Evolutionary conservation across 2,797 vertebrate genomes (phyloP).

Genomic region (Coregonus suidteri): DNA sequence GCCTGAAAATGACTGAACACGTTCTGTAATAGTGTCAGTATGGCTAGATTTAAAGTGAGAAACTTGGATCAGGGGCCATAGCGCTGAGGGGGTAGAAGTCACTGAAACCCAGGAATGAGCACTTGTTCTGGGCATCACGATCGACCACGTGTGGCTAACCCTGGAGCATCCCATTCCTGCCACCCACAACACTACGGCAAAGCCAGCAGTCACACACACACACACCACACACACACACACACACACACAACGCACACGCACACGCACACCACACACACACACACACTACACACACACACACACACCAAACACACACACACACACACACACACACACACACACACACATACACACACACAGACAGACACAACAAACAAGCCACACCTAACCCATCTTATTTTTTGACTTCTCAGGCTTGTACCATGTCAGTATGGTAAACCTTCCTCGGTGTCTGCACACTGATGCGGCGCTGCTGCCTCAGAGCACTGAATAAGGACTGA

Average conservation of each 20-base stretch:
- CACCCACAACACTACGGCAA: not conserved
- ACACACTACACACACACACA: not conserved
- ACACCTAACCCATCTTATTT: not conserved
- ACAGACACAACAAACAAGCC: not conserved
- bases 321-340: not conserved
- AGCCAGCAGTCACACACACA: not conserved
- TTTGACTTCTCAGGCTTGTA: too few species aligned
- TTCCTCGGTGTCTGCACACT: not conserved
- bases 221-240: slow-evolving; percentile 8
- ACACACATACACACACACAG: not conserved
- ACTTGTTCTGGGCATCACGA: slow-evolving; percentile 16
- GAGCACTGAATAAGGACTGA: not conserved
- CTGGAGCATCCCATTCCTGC: not conserved
- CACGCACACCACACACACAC: not conserved
- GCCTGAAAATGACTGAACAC: not conserved
- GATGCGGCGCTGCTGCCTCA: not conserved
- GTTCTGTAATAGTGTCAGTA: not conserved
- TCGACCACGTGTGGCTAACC: not conserved
- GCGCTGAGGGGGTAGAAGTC: not conserved
- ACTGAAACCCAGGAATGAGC: not conserved
- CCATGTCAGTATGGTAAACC: too few species aligned
- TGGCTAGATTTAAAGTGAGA: not conserved
- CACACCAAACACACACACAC: not conserved
- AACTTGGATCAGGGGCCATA: not conserved
- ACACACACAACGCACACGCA: not conserved